These are phyloP conservation scores for Eubasilissa splendida DNA, from an alignment of 2,888 invertebrate species.

Conservation along the genomic window DNA sequence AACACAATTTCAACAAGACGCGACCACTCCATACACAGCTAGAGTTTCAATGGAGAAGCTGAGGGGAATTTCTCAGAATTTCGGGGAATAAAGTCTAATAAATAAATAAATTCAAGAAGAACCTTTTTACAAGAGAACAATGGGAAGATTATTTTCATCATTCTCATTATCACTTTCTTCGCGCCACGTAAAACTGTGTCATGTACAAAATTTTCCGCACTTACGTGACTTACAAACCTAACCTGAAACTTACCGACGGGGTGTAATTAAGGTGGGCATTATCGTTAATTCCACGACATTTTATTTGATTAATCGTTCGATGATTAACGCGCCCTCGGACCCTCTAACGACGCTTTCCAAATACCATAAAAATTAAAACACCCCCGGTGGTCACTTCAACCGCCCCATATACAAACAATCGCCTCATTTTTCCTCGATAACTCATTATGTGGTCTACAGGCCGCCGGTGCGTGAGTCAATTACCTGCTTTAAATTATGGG, in stretches of 20 bases:
- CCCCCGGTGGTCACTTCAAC: slow-evolving; percentile 14
- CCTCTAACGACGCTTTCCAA: slow-evolving; percentile 31
- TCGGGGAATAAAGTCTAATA: too few relatives aligned
- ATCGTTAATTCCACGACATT: slow-evolving; percentile 17
- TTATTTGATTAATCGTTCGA: slow-evolving; percentile 22
- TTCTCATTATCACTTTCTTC: too few relatives aligned
- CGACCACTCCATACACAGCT: too few relatives aligned
- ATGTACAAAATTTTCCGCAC: background rate
- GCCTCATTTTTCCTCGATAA: slow-evolving; percentile 42
- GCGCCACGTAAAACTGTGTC: background rate
- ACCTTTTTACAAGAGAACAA: too few relatives aligned
- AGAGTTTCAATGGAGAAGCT: too few relatives aligned
- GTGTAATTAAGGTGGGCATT: slow-evolving; percentile 15
- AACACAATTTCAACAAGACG: too few relatives aligned
- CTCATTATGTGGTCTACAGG: slow-evolving; percentile 36
- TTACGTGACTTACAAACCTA: background rate
- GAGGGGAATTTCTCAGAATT: too few relatives aligned
- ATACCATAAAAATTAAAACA: slow-evolving; percentile 35
- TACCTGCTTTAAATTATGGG: slow-evolving; percentile 41
- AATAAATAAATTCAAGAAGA: too few relatives aligned
- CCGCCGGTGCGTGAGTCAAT: slow-evolving; percentile 35
- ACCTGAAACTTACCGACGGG: slow-evolving; percentile 15
- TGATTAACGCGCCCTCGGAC: slow-evolving; percentile 13
- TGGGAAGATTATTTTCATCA: too few relatives aligned
- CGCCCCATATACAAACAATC: slow-evolving; percentile 23